A percentile compares a stretch with the other conserved stretches of the same genome.
phyloP scores from a whole-genome alignment of 1,140 invertebrate genomes.

The Drosophila pectinifera region DNA sequence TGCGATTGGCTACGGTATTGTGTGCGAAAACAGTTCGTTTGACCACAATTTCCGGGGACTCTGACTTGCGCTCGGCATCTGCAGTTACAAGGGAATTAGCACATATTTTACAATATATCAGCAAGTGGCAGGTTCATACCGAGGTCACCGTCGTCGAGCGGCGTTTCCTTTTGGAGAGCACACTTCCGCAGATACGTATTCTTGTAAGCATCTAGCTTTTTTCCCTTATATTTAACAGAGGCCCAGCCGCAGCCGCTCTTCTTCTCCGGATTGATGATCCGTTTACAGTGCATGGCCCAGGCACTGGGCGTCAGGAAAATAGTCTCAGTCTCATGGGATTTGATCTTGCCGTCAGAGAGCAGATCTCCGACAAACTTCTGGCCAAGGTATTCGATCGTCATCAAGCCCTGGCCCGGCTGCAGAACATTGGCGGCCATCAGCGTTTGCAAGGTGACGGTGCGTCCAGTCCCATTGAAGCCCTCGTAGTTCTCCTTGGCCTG shows the following conservation, averaged over 20 bases:
- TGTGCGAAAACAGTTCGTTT: slow-evolving; percentile 89
- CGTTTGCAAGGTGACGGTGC: slow-evolving; percentile 94
- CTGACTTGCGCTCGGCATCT: slow-evolving; percentile 86
- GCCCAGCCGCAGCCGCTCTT: slow-evolving; percentile 97
- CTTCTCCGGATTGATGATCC: slow-evolving; percentile 95
- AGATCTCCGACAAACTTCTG: slow-evolving; percentile 95
- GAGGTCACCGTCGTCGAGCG: slow-evolving; percentile 79
- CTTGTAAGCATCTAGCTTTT: slow-evolving; percentile 94
- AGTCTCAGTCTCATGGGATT: slow-evolving; percentile 94
- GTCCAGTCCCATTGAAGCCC: slow-evolving; percentile 86
- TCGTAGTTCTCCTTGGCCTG: slow-evolving; percentile 83
- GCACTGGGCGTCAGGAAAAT: slow-evolving; percentile 95
- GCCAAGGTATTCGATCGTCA: slow-evolving; percentile 96
- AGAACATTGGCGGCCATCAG: slow-evolving; percentile 92
- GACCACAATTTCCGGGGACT: slow-evolving; percentile 86
- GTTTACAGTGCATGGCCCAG: slow-evolving; percentile 96
- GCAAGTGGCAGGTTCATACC: slow-evolving; percentile 36
- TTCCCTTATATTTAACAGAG: slow-evolving; percentile 92
- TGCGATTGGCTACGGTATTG: slow-evolving; percentile 89
- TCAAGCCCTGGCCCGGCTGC: slow-evolving; percentile 91
- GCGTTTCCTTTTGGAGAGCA: slow-evolving; percentile 86
- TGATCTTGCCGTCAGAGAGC: slow-evolving; percentile 93
- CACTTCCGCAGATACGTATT: slow-evolving; percentile 91
- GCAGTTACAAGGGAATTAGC: slow-evolving; percentile 1
- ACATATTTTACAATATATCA: neutral